Evolutionary conservation across 2,113 vertebrate genomes (phyloP).

Genomic region (Nothoprocta pentlandii): DNA sequence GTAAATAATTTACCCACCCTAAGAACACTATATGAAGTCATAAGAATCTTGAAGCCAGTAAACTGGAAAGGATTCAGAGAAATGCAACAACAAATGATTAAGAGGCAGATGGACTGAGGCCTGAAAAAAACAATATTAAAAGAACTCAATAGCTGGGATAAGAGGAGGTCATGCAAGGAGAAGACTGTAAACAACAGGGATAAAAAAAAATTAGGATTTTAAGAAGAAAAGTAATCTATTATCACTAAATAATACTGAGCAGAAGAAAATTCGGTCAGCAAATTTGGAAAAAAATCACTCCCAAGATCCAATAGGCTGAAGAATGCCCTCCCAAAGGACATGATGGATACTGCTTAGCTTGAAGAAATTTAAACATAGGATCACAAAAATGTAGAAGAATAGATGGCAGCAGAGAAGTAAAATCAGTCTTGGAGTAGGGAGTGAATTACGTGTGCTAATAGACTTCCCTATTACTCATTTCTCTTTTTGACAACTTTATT

Average conservation of each 20-base stretch:
- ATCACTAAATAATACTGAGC: not conserved
- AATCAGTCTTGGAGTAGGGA: not conserved
- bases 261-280: constrained; percentile 12
- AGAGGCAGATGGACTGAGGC: constrained; percentile 32
- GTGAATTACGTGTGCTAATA: not conserved
- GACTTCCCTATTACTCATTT: not conserved
- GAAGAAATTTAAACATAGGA: constrained; percentile 24
- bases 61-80: constrained; percentile 30
- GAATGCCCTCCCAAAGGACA: not conserved
- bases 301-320: not conserved
- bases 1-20: not conserved
- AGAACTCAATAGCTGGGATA: not conserved
- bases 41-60: not conserved
- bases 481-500: not conserved
- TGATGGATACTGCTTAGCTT: not conserved
- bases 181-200: constrained; percentile 36
- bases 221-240: constrained; percentile 31
- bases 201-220: constrained; percentile 26
- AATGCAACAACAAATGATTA: constrained; percentile 22
- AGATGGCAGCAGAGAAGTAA: not conserved
- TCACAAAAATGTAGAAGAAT: not conserved
- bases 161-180: constrained; percentile 32
- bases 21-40: not conserved
- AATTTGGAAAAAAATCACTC: not conserved
- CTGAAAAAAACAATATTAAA: not conserved